Evolutionary conservation across 1,140 invertebrate species (phyloP).

Genomic region (Aleiodes sp.): DNA sequence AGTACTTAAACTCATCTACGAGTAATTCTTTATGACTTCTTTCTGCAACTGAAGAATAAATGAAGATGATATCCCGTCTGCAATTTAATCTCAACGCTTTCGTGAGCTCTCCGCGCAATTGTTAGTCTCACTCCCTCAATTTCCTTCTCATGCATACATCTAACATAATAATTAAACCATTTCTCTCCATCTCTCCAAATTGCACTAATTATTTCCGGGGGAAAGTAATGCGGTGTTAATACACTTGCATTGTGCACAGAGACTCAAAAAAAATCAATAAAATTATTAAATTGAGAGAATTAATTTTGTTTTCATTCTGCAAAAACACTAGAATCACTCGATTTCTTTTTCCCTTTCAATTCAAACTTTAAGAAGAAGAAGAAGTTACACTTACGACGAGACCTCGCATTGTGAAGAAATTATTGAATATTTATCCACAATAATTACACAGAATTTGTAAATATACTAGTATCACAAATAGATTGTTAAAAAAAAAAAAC

Average conservation of each 20-base stretch:
- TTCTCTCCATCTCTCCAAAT: conserved; percentile 15
- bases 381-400: conserved; percentile 21
- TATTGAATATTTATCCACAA: neutral
- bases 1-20: neutral
- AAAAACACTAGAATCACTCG: no score
- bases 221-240: conserved; percentile 39
- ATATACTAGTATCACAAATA: neutral
- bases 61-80: conserved; percentile 33
- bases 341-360: neutral
- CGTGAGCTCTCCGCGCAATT: conserved; percentile 42
- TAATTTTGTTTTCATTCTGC: no score
- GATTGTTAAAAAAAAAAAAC: neutral
- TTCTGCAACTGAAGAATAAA: neutral
- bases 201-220: conserved; percentile 54
- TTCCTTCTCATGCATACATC: conserved; percentile 31
- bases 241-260: neutral
- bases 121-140: conserved; percentile 39
- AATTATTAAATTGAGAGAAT: no score
- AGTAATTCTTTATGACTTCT: neutral
- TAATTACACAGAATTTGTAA: neutral
- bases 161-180: conserved; percentile 25
- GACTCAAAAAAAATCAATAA: neutral
- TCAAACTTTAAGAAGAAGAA: no score
- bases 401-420: conserved; percentile 20
- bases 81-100: conserved; percentile 53